Percentiles rank a stretch among this genome's conserved stretches.
These are phyloP conservation scores for Ceratina australensis DNA, from an alignment of 1,140 invertebrate species.

Conservation along the genomic window DNA sequence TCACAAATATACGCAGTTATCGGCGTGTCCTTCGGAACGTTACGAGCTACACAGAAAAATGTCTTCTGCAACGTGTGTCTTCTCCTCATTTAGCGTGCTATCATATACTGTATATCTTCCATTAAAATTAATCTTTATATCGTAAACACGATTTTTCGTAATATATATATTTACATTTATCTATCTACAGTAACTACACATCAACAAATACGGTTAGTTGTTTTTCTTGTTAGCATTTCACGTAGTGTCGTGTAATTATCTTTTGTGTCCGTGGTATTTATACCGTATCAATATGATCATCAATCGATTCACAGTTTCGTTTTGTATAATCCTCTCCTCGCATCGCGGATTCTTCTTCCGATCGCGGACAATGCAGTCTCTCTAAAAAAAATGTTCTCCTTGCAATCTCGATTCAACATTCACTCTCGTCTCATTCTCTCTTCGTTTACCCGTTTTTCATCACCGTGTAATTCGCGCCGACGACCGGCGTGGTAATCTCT, in stretches of 20 bases:
- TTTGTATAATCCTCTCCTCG: not conserved
- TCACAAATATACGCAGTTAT: slow-evolving; percentile 29
- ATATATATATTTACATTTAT: slow-evolving; percentile 66
- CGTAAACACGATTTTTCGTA: slow-evolving; percentile 67
- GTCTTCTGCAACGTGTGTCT: slow-evolving; percentile 52
- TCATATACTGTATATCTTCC: slow-evolving; percentile 24
- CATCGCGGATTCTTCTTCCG: slow-evolving; percentile 2
- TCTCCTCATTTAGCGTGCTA: slow-evolving; percentile 42
- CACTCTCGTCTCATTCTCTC: slow-evolving; percentile 31
- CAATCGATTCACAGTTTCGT: slow-evolving; percentile 4
- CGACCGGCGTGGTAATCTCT: not conserved
- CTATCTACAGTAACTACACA: slow-evolving; percentile 81
- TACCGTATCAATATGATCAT: slow-evolving; percentile 15
- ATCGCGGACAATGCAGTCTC: slow-evolving; percentile 10
- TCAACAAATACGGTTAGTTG: slow-evolving; percentile 77
- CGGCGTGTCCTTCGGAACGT: slow-evolving; percentile 38
- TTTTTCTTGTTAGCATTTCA: slow-evolving; percentile 56
- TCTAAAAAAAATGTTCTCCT: not conserved
- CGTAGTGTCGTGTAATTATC: slow-evolving; percentile 36
- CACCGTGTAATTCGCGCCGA: slow-evolving; percentile 6
- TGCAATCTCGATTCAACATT: slow-evolving; percentile 19
- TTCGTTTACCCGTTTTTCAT: not conserved
- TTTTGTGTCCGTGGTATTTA: not conserved
- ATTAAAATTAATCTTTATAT: slow-evolving; percentile 67
- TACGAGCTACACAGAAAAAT: slow-evolving; percentile 47